phyloP scores from a whole-genome alignment of 2,797 vertebrate genomes.

The Serranus cabrilla region DNA sequence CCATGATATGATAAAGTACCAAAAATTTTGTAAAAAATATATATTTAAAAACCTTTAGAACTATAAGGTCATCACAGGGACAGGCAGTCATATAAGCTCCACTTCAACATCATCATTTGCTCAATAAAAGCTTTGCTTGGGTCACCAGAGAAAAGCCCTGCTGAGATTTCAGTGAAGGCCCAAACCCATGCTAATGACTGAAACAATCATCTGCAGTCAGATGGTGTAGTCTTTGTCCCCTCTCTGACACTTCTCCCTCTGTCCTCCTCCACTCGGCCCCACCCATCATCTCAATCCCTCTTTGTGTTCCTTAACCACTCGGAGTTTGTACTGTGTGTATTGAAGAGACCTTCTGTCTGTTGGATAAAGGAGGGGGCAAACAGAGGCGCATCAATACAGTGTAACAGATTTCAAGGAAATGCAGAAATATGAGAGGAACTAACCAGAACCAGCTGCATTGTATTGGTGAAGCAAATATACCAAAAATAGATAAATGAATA shows the following conservation, averaged over 20 bases:
- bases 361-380: constrained; percentile 45
- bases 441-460: neutral
- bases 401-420: constrained; percentile 35
- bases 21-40: neutral
- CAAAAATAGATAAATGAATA: no score
- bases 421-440: constrained; percentile 11
- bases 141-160: constrained; percentile 53
- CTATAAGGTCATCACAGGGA: constrained; percentile 13
- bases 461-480: neutral
- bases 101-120: constrained; percentile 52
- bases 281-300: constrained; percentile 60
- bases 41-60: neutral
- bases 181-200: constrained; percentile 58
- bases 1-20: no score
- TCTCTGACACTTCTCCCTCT: constrained; percentile 67
- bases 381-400: constrained; percentile 18
- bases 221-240: constrained; percentile 70
- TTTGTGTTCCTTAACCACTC: constrained; percentile 58
- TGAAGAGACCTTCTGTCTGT: constrained; percentile 64
- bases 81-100: constrained; percentile 21
- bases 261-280: constrained; percentile 55
- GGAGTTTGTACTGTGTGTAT: constrained; percentile 38
- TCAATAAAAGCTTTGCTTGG: constrained; percentile 52
- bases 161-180: constrained; percentile 35
- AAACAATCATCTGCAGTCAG: constrained; percentile 71